Conservation (phyloP, 1,140 invertebrate species). For the Diorhabda sublineata region DNA sequence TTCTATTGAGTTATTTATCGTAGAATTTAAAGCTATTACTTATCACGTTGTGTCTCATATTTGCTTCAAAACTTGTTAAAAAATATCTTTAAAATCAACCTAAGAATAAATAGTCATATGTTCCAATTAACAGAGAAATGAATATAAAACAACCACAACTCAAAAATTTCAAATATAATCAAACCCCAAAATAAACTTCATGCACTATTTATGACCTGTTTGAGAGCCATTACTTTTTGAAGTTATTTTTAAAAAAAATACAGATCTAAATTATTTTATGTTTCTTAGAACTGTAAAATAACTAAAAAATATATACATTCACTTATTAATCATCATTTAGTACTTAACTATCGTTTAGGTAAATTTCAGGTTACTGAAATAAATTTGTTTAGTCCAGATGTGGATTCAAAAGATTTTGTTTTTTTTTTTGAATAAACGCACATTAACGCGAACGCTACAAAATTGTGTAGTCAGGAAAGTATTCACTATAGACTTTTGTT, state of each 20-base stretch:
- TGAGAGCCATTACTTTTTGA: neutral
- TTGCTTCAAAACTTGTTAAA: no score
- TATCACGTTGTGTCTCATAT: no score
- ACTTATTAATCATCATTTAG: neutral
- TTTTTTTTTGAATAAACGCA: no score
- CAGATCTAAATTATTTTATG: slow-evolving; percentile 3
- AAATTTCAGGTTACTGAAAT: neutral
- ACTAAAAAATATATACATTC: slow-evolving; percentile 1
- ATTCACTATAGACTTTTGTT: no score
- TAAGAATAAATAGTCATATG: neutral
- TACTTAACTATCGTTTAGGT: neutral
- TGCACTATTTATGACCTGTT: neutral
- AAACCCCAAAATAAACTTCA: slow-evolving; percentile 2
- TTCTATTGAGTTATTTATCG: no score
- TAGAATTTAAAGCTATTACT: no score
- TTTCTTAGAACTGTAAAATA: slow-evolving; percentile 1
- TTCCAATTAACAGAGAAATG: neutral
- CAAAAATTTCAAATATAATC: neutral
- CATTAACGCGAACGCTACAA: no score
- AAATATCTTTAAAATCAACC: neutral
- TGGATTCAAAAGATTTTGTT: neutral
- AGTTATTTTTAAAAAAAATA: neutral
- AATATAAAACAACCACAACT: neutral
- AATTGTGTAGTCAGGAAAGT: no score
- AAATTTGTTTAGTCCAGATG: neutral